A percentile compares a stretch with the other conserved stretches of the same genome.
Conservation (phyloP, 2,797 vertebrate species). For the Cyclopterus lumpus region DNA sequence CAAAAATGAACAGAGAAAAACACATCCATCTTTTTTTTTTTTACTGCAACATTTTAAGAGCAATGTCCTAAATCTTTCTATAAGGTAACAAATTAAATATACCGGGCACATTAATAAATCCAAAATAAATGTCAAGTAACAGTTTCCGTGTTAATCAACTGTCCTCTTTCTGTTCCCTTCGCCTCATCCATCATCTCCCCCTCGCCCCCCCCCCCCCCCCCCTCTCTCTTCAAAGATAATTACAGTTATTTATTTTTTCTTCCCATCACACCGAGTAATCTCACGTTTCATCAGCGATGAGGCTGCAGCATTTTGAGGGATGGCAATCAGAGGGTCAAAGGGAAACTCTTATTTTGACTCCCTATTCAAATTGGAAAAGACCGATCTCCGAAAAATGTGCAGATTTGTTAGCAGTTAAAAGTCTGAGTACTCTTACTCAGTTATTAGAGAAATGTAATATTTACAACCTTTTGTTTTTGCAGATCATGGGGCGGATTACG, state of each 20-base stretch:
- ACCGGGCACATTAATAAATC: not conserved
- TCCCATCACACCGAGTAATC: not conserved
- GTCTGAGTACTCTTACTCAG: not conserved
- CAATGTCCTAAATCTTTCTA: not conserved
- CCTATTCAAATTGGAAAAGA: not conserved
- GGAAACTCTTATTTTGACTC: not conserved
- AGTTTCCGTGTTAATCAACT: not conserved
- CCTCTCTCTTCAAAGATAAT: not conserved
- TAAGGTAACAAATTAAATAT: not conserved
- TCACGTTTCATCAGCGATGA: not conserved
- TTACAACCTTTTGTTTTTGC: not conserved
- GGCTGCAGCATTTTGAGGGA: not conserved
- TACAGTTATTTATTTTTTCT: not conserved
- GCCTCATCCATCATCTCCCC: not conserved
- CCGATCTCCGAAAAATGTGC: not conserved
- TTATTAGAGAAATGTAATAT: not conserved
- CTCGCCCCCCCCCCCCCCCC: not conserved
- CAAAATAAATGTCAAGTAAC: not conserved
- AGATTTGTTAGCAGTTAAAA: not conserved
- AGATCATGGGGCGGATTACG: not conserved
- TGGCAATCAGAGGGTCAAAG: not conserved
- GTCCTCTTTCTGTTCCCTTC: conserved; percentile 2
- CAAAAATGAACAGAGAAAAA: not conserved
- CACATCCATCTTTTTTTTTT: not conserved
- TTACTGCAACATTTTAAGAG: not conserved